Evolutionary conservation across 2,113 vertebrate species (phyloP), one percentile per base, ranked within the genome.

Genomic region (Triplophysa rosa): DNA sequence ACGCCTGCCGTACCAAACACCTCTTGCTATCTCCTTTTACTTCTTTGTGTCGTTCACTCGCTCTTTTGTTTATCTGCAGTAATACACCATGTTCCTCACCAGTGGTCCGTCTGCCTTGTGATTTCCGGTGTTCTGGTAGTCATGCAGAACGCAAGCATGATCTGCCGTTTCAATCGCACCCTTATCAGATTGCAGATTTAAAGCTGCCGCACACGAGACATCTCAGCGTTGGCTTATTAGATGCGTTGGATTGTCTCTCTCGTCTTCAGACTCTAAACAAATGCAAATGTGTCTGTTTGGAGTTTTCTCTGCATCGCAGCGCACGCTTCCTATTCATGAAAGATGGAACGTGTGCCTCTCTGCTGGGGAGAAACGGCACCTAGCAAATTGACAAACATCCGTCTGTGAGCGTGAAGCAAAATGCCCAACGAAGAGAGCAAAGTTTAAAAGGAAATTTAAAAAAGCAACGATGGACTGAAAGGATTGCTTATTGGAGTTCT

Each of bases 211-310:
- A 9, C 40, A 45, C 21, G 45, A 74, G 62, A 74, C 69, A 72
- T 54, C 58, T 79, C 68, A 45, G 65, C 8, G 47, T 21, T 10
- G 29, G 58, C 23, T 73, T 80, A 74, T 81, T 79, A 79, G 45
- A 65, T 24, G 54, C 7, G 47, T 14, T 14, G 37, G 82, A 79
- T 42, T 26, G 47, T 63, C n/a, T 71, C 49, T 65, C 71, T 52
- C 33, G 8, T 80, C 82, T 67, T 75, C 67, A 42, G 82, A 71
- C 67, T n/a, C 63, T 73, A 78, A 84, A 84, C 83, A 81, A 81
- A 81, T 81, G 82, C 74, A 78, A 81, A 81, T 78, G 67, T 62
- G 13, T 47, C 54, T 63, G 67, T 80, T 68, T 37, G 47, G 77
- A 63, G 70, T 75, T 59, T 64, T 56, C 69, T 78, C 62, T 54